Evolutionary conservation across 2,797 vertebrate genomes (phyloP).

Genomic region (Austrolebias charrua): DNA sequence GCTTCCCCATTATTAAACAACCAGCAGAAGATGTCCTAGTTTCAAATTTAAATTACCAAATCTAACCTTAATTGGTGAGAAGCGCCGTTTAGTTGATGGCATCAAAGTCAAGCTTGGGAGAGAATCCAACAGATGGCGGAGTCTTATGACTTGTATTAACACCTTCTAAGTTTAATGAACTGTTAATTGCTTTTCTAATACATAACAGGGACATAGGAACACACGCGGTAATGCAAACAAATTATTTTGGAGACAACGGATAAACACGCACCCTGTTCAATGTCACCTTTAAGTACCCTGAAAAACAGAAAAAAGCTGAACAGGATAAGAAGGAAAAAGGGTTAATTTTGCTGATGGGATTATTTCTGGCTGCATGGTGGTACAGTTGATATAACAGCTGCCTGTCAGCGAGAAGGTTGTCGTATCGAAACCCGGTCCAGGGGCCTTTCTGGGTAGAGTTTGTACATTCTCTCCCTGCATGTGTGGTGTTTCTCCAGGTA

Average conservation of each 20-base stretch:
- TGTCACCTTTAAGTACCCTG: constrained; percentile 81
- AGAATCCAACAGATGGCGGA: constrained; percentile 84
- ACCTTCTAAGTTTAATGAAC: constrained; percentile 85
- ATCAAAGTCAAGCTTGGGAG: constrained; percentile 72
- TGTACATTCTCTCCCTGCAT: no score
- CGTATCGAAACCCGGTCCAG: no score
- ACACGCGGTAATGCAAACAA: constrained; percentile 81
- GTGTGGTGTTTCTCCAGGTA: no score
- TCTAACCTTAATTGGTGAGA: constrained; percentile 81
- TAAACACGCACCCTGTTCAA: constrained; percentile 79
- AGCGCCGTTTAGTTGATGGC: constrained; percentile 75
- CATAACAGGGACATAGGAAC: constrained; percentile 79
- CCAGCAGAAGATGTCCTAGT: constrained; percentile 76
- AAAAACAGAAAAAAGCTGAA: constrained; percentile 73
- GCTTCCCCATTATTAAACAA: constrained; percentile 80
- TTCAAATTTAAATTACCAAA: constrained; percentile 81
- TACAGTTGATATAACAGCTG: no score
- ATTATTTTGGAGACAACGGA: constrained; percentile 80
- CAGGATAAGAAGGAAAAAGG: constrained; percentile 31
- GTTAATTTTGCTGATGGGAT: constrained; percentile 1
- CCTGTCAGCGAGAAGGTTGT: no score
- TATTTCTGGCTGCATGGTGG: no score
- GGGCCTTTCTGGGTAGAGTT: no score
- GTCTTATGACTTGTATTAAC: constrained; percentile 85
- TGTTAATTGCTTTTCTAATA: constrained; percentile 86